Evolutionary conservation across 2,797 vertebrate genomes (phyloP), one percentile per base, ranked within the genome.

Genomic region (Lutjanus argentimaculatus): DNA sequence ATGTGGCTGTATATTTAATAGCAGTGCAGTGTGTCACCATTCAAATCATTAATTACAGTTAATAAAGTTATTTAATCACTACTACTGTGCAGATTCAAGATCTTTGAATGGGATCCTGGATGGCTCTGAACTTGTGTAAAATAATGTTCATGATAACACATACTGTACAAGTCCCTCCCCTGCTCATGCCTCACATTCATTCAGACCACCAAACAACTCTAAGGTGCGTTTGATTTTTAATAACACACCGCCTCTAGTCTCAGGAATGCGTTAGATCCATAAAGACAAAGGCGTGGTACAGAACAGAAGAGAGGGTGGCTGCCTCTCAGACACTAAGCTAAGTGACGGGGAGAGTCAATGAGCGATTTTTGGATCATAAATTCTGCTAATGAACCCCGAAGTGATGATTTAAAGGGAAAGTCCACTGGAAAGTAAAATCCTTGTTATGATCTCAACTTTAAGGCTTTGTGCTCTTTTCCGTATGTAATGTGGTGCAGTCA

Each of bases 181-280:
- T 72, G 25, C 55, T 89, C 79, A 79, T 86, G 74, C 82, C 70
- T 86, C 77, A 48, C 86, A 85, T 79, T 90, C 79, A 86, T 77
- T 79, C 53, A 85, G 58, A 88, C 84, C 83, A 80, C 85, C 78
- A 62, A 86, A 90, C 89, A 62, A 86, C 84, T 83, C 72, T 43
- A 43, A 69, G 63, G 67, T 83, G 82, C 30, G n/a, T 92, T 87
- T 90, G 82, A 92, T 90, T 91, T 89, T 89, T 92, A 94, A 94
- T 92, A 87, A 93, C 91, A 91, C 77, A 84, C 83, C 85, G 77
- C 85, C 85, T 91, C 81, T 78, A 36, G 71, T 83, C 79, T 86
- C 46, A 87, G 91, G 93, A 93, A 94, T 94, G 91, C 61, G 80
- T 91, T 74, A 76, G 89, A 93, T 91, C 85, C 83, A 49, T 80